A percentile compares a stretch with the other conserved stretches of the same genome.
Conservation (phyloP, 2,797 vertebrate species). For the Telmatherina bonti region DNA sequence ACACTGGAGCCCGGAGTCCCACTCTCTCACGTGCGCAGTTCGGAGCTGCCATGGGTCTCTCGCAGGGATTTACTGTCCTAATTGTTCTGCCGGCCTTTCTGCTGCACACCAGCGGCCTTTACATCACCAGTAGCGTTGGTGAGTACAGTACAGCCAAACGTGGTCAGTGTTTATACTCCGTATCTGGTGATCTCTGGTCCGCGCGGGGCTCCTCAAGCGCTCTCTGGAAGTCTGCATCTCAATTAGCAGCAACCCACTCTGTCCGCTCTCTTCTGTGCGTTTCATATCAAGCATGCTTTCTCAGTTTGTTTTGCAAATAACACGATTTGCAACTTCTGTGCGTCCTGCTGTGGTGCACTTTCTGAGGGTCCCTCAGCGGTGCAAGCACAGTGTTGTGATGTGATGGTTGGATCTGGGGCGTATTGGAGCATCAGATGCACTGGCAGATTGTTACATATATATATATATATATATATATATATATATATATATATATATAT, state of each 20-base stretch:
- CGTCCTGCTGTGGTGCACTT: constrained; percentile 58
- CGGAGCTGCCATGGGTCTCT: constrained; percentile 89
- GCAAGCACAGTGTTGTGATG: constrained; percentile 42
- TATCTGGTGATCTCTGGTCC: constrained; percentile 62
- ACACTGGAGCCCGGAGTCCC: constrained; percentile 88
- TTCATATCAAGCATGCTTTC: constrained; percentile 30
- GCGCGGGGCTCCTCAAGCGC: constrained; percentile 45
- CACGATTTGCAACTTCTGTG: constrained; percentile 68
- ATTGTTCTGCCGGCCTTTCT: constrained; percentile 83
- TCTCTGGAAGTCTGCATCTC: constrained; percentile 45
- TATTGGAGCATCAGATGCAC: constrained; percentile 54
- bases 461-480: too few species aligned
- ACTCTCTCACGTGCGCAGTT: constrained; percentile 89
- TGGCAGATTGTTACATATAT: too few species aligned
- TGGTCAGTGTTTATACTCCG: constrained; percentile 72
- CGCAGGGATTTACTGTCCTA: constrained; percentile 84
- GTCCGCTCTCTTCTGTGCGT: constrained; percentile 22
- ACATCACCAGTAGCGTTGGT: constrained; percentile 89
- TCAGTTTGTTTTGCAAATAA: constrained; percentile 47
- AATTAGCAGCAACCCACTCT: constrained; percentile 17
- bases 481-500: too few species aligned
- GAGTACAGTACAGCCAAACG: constrained; percentile 69
- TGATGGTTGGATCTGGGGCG: constrained; percentile 40
- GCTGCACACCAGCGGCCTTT: constrained; percentile 87
- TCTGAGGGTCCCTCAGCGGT: constrained; percentile 41